Base-by-base conservation (phyloP, 1,140 invertebrate species). In the Thereuonema tuberculata region DNA sequence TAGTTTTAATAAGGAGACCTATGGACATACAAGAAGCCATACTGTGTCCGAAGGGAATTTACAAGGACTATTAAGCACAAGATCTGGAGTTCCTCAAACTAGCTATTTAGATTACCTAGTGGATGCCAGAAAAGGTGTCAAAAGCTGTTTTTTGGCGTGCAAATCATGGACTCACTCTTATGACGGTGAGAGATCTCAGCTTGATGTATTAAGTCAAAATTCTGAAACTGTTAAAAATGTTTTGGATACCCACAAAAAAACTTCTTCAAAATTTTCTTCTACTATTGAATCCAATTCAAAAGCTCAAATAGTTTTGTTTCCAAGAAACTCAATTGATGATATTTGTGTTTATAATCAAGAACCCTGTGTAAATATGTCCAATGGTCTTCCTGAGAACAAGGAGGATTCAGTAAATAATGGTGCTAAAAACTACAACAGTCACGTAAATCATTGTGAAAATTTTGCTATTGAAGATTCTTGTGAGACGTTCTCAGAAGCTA, bases 121-220 rank as follows among this genome's bases (percentile, higher is more conserved):
- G 66, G 88, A 92, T 68, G 89, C 90, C 1, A 77, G 84, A 60
- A 79, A 81, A 64, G 83, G 84, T 69, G 86, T 95, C 31, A 76
- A 79, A 24, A 75, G 80, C 5, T 86, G 87, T 71, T 78, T 80
- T 50, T 72, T 80, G 15, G 86, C 87, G 0, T 92, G 87, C 67
- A 68, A 72, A 0, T 76, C 76, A 53, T 96, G 93, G 93, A 84
- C 79, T 9, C 83, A 81, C 59, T 78, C 75, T 21, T 93, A 91
- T 67, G 81, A 87, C 67, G 82, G 78, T n/a, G 76, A 78, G 56
- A 74, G 74, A 64, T 76, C 80, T 31, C 67, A 74, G 58, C 69
- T 69, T 15, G 49, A 50, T 9, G 49, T 9, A 17, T 14, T 50
- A 9, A 43, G 37, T 12, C 37, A 12, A 43, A n/a, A n/a, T n/a